Base-by-base conservation (phyloP, 2,113 vertebrate genomes). In the Chaenocephalus aceratus region DNA sequence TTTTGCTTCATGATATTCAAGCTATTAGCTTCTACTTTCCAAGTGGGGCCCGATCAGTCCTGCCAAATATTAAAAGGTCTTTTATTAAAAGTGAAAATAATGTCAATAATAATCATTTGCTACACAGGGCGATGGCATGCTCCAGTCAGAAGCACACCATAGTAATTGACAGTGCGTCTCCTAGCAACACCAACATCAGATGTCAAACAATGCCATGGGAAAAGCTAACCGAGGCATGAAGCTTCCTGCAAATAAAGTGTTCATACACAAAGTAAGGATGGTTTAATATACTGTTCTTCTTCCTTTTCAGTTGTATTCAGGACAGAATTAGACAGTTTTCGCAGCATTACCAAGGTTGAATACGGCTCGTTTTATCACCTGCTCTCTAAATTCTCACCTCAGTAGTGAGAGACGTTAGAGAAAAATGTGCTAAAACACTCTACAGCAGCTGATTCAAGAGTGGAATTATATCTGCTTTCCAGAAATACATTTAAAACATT, bases 401-500 rank as follows among this genome's bases (percentile, higher is more conserved):
- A 23, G 34, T 45, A 36, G 13, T 10, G 14, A n/a, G n/a, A 45
- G 15, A 65, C 56, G 6, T 41, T 1, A 41, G 36, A 30, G 30
- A 60, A 53, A 64, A 49, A 53, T 53, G 13, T 45, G 21, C 36
- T 53, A 34, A 45, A 57, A 45, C 14, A 14, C 10, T 14, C 2
- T 48, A 7, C 10, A 12, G 16, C 30, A 44, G 53, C 45, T 77
- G 49, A 15, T 62, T 54, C 26, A 59, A 23, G 54, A 75, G 26
- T 68, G 3, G 57, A 59, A 60, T 66, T 23, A 10, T 26, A 30
- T 44, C n/a, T 64, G 21, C 10, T 70, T 71, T 67, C 36, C 23
- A 59, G 11, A 60, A 18, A 58, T 12, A 68, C 45, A 77, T 66
- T 10, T 30, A 5, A 66, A 46, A 60, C 13, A 36, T 8, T 56